Evolutionary conservation across 2,888 invertebrate genomes (phyloP).

Genomic region (Aquatica leii): DNA sequence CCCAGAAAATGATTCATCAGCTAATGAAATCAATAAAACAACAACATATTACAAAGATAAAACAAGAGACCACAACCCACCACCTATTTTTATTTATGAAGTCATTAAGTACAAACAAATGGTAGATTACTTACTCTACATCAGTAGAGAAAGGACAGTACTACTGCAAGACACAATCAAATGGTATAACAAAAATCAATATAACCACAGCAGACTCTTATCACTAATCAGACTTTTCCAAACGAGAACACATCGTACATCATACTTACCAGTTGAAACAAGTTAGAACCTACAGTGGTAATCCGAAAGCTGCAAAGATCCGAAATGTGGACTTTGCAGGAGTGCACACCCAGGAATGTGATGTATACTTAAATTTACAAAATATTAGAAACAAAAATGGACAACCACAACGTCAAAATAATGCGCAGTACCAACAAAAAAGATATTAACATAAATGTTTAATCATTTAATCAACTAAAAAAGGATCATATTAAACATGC

Average conservation of each 20-base stretch:
- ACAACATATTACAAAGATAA: not conserved
- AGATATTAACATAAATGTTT: too few species aligned
- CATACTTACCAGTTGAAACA: too few species aligned
- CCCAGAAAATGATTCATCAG: too few species aligned
- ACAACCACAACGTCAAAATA: too few species aligned
- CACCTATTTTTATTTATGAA: not conserved
- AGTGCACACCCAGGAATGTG: too few species aligned
- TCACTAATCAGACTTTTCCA: not conserved
- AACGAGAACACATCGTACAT: too few species aligned
- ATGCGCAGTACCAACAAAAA: too few species aligned
- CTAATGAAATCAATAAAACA: not conserved
- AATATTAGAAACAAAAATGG: too few species aligned
- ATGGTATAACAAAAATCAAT: not conserved
- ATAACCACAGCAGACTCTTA: not conserved
- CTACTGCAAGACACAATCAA: not conserved
- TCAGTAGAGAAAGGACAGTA: not conserved
- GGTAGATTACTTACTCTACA: too few species aligned
- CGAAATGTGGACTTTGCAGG: too few species aligned
- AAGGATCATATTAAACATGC: not conserved
- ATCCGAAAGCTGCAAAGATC: not conserved
- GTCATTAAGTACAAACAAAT: too few species aligned
- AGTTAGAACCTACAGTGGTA: not conserved
- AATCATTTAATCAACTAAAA: not conserved
- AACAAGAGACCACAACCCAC: not conserved
- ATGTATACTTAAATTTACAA: too few species aligned